Base-by-base conservation (phyloP, 2,888 invertebrate genomes). In the Biston stratarius region DNA sequence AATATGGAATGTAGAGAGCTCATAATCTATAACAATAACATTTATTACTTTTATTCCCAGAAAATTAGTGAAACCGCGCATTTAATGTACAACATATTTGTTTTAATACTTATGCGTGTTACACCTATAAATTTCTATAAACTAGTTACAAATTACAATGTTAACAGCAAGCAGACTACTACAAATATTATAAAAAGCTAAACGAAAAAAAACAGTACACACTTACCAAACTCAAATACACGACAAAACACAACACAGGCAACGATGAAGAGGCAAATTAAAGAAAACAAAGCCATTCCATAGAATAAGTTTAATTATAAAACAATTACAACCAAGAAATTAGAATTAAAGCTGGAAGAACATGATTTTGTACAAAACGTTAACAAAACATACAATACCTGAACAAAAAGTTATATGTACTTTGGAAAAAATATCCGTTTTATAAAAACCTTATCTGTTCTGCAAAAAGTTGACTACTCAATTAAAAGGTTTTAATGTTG, bases 331-430 rank as follows among this genome's bases (percentile, higher is more conserved):
- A 91, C 89, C 90, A 92, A 91, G 86, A 88, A 89, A 89, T 86
- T 91, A 90, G 78, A 83, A 88, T 92, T 91, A 93, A 94, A 93
- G 92, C 92, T 94, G 89, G 91, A 92, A 94, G 93, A 94, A 92
- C 90, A 87, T 86, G 83, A 88, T 88, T 89, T 88, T 90, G 87
- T 91, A 91, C 88, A 92, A 85, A 85, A 61, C 55, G 11, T 79
- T 53, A 75, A 78, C 66, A 74, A 78, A 74, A 80, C 67, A 74
- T 71, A 72, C 51, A 74, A 71, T 36, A 58, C 58, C 57, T 12
- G 45, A 52, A 45, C 36, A 52, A 52, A 52, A 14, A 34, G 9
- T 9, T 12, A 24, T 12, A 7, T 5, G 6, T 15, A 52, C 40
- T 14, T n/a, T 47, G 0, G 10, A 34, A 44, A 44, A 44, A 5